Conservation (phyloP, 2,888 invertebrate genomes). For the Phortica magna region DNA sequence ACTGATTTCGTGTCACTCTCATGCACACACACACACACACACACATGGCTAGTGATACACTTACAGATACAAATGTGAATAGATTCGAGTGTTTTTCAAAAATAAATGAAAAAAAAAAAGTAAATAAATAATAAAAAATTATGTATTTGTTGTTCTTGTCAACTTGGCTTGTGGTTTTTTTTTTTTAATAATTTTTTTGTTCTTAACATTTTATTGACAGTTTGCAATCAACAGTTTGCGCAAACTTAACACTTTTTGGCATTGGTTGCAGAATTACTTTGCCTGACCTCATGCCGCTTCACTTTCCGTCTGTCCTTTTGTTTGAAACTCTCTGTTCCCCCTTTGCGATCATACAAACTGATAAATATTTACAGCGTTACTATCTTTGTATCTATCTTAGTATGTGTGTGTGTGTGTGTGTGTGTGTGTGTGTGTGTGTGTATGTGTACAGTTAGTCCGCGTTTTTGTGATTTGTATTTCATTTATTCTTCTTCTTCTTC, state of each 20-base stretch:
- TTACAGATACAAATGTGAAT: not conserved
- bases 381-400: slow-evolving; percentile 58
- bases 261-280: too few relatives aligned
- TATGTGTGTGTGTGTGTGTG: slow-evolving; percentile 14
- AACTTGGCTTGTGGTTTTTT: not conserved
- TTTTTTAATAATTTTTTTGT: slow-evolving; percentile 26
- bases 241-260: too few relatives aligned
- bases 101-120: too few relatives aligned
- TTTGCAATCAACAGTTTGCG: too few relatives aligned
- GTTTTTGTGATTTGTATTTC: slow-evolving; percentile 37
- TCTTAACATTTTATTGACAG: slow-evolving; percentile 23
- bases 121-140: not conserved
- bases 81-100: not conserved
- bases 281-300: too few relatives aligned
- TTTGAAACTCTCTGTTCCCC: too few relatives aligned
- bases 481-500: slow-evolving; percentile 37
- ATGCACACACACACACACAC: not conserved
- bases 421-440: slow-evolving; percentile 25
- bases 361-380: slow-evolving; percentile 59
- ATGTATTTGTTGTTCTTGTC: not conserved
- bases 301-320: too few relatives aligned
- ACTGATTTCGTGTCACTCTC: slow-evolving; percentile 44
- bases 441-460: not conserved
- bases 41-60: not conserved
- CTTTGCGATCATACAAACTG: slow-evolving; percentile 35